Conservation (phyloP, 1,140 invertebrate species). For the Scaptomyza montana region DNA sequence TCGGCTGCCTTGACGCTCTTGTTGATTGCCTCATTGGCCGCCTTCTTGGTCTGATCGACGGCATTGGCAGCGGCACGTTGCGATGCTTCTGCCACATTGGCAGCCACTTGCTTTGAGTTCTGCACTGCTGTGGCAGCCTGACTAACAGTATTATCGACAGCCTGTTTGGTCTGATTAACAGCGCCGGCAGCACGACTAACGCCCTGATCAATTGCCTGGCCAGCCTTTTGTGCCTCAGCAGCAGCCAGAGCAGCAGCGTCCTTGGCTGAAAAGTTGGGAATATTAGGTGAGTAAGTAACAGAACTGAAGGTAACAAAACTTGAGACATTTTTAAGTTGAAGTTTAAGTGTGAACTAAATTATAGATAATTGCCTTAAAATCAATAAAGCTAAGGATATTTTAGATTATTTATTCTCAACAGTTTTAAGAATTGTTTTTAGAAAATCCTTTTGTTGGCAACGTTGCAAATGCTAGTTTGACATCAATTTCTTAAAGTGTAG, state of each 20-base stretch:
- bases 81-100: constrained; percentile 76
- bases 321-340: too few species aligned
- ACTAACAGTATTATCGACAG: constrained; percentile 73
- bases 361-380: not conserved
- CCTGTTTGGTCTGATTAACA: constrained; percentile 74
- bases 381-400: too few species aligned
- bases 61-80: constrained; percentile 77
- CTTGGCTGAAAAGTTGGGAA: constrained; percentile 57
- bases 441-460: too few species aligned
- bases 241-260: constrained; percentile 76
- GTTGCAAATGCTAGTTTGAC: too few species aligned
- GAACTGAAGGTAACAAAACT: too few species aligned
- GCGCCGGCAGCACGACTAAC: constrained; percentile 69
- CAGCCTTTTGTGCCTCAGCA: constrained; percentile 78
- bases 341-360: too few species aligned
- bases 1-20: constrained; percentile 83
- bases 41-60: constrained; percentile 83
- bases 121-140: constrained; percentile 67
- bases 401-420: too few species aligned
- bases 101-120: constrained; percentile 79
- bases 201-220: constrained; percentile 70
- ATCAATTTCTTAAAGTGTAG: not conserved
- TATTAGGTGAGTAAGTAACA: not conserved
- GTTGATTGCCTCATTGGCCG: constrained; percentile 82
- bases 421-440: too few species aligned